Base-by-base conservation (phyloP, 1,140 invertebrate species). In the Holcopasites calliopsidis region DNA sequence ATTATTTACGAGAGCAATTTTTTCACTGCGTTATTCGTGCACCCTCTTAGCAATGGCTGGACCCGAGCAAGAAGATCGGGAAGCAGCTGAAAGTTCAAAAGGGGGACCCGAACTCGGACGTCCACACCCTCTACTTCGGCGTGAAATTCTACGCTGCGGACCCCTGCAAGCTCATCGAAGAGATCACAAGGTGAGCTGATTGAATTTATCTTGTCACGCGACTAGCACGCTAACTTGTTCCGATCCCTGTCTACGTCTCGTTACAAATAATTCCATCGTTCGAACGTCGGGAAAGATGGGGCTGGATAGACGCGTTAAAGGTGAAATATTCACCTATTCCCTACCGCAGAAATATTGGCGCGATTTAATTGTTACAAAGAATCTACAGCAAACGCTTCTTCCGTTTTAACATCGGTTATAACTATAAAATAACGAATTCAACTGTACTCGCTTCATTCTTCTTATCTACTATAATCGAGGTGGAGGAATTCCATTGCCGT, bases 121-220 rank as follows among this genome's bases (percentile, higher is more conserved):
- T 94, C 2, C 97, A 96, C 90, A 98, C 97, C 23, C 95, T 99
- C 79, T 97, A 99, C 89, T 99, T 99, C 88, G 97, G 97, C 44
- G 98, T 99, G 57, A 99, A 99, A 92, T 99, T 99, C 92, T 99
- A 99, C 91, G 98, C 98, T 0, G 97, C 97, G 2, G 98, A 99
- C 92, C 99, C 98, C 1, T 97, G 97, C 92, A 98, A 98, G 88
- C 93, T 99, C 60, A 93, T 97, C 49, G 98, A 99, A 92, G 97
- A 99, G 92, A 97, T 98, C 79, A 99, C 98, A 38, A 95, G 97
- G 97, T 98, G 90, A 93, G 91, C 49, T 33, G 35, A 75, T 75
- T 75, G 21, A 55, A 74, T 75, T 71, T 57, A 40, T 68, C 70
- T 18, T 13, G n/a, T 65, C 35, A 13, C 21, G 13, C 18, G 16